These are phyloP conservation scores for Anthopleura sola DNA, from an alignment of 64 coral and sea anemone species.

Conservation along the genomic window DNA sequence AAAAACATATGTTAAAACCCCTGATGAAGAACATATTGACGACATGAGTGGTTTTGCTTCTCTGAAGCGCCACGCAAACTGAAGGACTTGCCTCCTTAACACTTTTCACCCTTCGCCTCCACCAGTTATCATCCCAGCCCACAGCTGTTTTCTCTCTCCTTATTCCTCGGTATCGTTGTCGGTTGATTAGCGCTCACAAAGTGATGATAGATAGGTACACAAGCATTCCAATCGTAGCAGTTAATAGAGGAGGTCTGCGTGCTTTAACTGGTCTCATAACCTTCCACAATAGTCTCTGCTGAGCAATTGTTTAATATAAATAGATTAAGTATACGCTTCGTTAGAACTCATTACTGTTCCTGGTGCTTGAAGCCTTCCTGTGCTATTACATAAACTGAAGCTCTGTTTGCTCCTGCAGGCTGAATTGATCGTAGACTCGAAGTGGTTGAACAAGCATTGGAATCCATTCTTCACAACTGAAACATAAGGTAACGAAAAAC, in stretches of 20 bases:
- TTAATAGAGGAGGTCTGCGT: conserved; percentile 1
- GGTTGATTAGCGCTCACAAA: conserved; percentile 10
- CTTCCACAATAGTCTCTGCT: background rate
- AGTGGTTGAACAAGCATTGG: background rate
- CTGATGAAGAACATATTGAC: background rate
- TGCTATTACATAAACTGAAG: background rate
- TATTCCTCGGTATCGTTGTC: background rate
- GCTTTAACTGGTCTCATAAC: background rate
- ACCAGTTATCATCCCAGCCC: background rate
- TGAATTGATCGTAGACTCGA: background rate
- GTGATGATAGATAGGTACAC: background rate
- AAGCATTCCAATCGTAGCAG: background rate
- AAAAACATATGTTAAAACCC: background rate
- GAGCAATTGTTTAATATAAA: background rate
- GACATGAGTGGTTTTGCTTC: background rate
- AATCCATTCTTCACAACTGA: background rate
- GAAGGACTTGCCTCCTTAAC: background rate
- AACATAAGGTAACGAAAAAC: background rate
- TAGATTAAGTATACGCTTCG: background rate
- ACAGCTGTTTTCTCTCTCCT: background rate
- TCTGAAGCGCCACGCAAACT: background rate
- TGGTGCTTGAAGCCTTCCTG: background rate
- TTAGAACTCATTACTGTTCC: background rate
- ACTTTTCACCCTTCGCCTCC: background rate
- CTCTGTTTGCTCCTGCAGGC: background rate